Base-by-base conservation (phyloP, 2,797 vertebrate species). In the Amblyopsis hoosieri region DNA sequence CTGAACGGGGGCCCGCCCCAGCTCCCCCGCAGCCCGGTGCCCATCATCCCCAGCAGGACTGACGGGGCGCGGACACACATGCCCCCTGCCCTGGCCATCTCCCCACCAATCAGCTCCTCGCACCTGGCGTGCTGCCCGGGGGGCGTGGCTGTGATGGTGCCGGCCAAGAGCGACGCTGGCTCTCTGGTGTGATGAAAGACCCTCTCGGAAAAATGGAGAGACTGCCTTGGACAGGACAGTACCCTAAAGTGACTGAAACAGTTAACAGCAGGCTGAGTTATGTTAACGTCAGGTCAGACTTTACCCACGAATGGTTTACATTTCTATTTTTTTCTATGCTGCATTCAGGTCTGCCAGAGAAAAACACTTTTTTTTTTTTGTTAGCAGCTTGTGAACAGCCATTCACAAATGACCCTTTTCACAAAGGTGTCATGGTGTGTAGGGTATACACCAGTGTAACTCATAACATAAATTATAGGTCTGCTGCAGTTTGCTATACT, bases 131-230 rank as follows among this genome's bases (percentile, higher is more conserved):
- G 93, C 23, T 23, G 23, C 37, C 91, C 92, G 73, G 95, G 95
- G 0, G 91, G 90, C 0, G 86, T 97, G 0, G 92, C 95, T 0
- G 89, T 98, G 69, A 94, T 94, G 94, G 94, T 97, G 73, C 95
- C 96, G 0, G 90, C 93, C 2, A 95, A 97, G 76, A 97, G 90
- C 85, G 94, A 96, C 69, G 94, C 94, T 0, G 97, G 97, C 7
- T 99, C 97, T 2, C 90, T 99, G 67, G 96, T 99, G 89, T 98
- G 55, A 11, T 14, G 8, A 3, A 15, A 2, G 11, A 59, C 31
- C 10, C 33, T 59, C 6, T 8, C 4, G 31, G n/a, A 7, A 1
- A n/a, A 54, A 54, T 5, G 45, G 57, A 67, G 71, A 62, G 62
- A 66, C 62, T 67, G 73, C 81, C 84, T 83, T 85, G 48, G 67